phyloP scores from a whole-genome alignment of 2,797 vertebrate genomes.

The Gymnodraco acuticeps region DNA sequence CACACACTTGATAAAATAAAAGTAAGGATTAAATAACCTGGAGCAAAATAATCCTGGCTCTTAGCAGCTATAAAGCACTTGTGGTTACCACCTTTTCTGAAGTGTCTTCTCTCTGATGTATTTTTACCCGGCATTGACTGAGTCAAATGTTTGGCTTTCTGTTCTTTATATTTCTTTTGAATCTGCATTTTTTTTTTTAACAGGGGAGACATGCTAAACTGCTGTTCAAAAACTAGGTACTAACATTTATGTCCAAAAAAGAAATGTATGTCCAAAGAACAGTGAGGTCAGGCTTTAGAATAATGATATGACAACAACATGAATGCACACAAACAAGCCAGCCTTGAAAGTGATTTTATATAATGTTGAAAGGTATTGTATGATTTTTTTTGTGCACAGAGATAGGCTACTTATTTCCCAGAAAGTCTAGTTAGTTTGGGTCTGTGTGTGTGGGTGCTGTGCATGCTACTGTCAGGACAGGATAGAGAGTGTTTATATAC shows the following conservation, averaged over 20 bases:
- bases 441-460: background rate
- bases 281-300: background rate
- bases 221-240: background rate
- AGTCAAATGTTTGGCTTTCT: conserved; percentile 16
- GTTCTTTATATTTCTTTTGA: background rate
- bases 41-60: conserved; percentile 7
- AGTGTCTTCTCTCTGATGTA: conserved; percentile 6
- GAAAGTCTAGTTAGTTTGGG: background rate
- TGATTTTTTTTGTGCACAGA: background rate
- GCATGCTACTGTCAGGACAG: background rate
- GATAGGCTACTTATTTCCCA: background rate
- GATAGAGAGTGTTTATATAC: conserved; percentile 73
- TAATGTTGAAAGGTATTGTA: background rate
- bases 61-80: conserved; percentile 5
- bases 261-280: background rate
- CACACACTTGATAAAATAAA: background rate
- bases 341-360: background rate
- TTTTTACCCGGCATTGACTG: conserved; percentile 2
- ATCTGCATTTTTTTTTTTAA: background rate
- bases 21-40: background rate
- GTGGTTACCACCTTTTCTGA: background rate
- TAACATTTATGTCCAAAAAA: background rate
- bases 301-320: background rate
- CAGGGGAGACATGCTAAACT: background rate
- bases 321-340: background rate